Conservation (phyloP, 2,797 vertebrate species). For the Rhabdomys pumilio region DNA sequence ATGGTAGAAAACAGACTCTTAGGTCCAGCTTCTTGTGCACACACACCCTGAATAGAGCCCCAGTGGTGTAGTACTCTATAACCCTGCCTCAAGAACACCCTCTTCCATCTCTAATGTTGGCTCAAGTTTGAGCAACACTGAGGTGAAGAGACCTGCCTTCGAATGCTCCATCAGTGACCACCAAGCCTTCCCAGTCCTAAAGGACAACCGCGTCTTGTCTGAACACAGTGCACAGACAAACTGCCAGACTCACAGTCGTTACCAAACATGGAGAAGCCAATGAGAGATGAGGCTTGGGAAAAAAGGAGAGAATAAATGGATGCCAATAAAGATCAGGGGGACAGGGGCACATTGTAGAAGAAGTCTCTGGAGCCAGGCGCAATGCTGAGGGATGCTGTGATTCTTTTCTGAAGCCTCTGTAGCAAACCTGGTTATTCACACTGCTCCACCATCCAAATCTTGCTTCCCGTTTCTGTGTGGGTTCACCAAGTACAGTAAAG, state of each 20-base stretch:
- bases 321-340: background rate
- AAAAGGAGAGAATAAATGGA: background rate
- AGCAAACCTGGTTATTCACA: background rate
- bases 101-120: background rate
- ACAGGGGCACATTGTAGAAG: background rate
- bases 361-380: background rate
- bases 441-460: background rate
- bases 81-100: background rate
- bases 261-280: background rate
- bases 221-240: background rate
- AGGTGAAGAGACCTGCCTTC: background rate
- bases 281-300: background rate
- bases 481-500: background rate
- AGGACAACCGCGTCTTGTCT: background rate
- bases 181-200: background rate
- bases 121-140: background rate
- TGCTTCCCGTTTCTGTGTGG: background rate
- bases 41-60: background rate
- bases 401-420: background rate
- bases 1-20: background rate
- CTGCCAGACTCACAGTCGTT: background rate
- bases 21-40: background rate
- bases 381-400: accelerated
- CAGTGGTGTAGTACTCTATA: too few species aligned
- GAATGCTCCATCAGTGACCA: background rate